Conservation (phyloP, 2,888 invertebrate species). For the Gisinianus flammeolus region DNA sequence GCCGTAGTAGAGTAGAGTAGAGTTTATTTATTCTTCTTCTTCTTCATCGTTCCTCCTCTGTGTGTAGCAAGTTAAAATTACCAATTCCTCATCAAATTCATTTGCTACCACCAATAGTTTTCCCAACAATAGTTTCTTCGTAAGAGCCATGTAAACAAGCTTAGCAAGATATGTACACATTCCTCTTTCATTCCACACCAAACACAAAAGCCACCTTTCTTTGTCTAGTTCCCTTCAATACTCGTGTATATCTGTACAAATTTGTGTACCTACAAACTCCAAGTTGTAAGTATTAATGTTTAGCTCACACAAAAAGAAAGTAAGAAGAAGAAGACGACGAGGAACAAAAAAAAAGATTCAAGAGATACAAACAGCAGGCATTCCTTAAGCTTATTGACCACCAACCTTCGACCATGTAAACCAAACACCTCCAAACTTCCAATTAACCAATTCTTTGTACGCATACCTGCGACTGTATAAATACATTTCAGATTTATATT, state of each 20-base stretch:
- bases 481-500: background rate
- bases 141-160: constrained; percentile 32
- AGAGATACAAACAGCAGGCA: background rate
- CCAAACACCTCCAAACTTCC: constrained; percentile 8
- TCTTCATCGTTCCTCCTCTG: background rate
- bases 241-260: background rate
- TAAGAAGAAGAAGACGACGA: background rate
- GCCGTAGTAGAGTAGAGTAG: background rate
- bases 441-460: background rate
- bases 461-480: background rate
- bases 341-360: background rate
- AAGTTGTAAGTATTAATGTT: background rate
- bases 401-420: constrained; percentile 24
- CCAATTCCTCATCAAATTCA: constrained; percentile 22
- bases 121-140: background rate
- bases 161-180: constrained; percentile 23
- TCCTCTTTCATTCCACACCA: constrained; percentile 1
- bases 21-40: background rate
- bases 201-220: constrained; percentile 38
- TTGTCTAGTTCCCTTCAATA: constrained; percentile 18
- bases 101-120: constrained; percentile 11
- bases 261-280: background rate
- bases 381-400: constrained; percentile 26
- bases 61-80: background rate
- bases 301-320: background rate